Conservation (phyloP, 2,113 vertebrate species). For the Elephantulus edwardii region DNA sequence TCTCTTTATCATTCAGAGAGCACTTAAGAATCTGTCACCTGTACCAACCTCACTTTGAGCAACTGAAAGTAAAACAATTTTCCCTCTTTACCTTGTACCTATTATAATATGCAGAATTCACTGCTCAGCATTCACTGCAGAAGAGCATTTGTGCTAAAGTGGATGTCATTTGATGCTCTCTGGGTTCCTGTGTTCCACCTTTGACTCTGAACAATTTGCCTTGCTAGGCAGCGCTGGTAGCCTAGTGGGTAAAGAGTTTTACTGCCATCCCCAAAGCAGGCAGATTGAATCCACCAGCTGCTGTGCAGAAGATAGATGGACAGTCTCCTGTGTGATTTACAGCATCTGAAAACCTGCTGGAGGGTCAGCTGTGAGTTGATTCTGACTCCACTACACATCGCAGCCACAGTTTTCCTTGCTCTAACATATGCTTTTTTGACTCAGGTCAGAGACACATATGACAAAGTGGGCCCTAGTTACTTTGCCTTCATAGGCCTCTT, state of each 20-base stretch:
- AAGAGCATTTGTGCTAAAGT: background rate
- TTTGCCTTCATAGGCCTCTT: background rate
- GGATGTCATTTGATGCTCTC: background rate
- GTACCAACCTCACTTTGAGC: conserved; percentile 17
- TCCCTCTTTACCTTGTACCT: background rate
- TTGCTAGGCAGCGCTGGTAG: too few relatives aligned
- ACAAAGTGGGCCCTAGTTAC: background rate
- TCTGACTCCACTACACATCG: too few relatives aligned
- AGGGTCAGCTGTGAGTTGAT: too few relatives aligned
- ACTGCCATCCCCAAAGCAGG: too few relatives aligned
- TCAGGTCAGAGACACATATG: background rate
- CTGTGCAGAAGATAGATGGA: too few relatives aligned
- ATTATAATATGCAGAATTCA: background rate
- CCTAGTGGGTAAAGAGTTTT: too few relatives aligned
- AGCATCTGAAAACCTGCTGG: too few relatives aligned
- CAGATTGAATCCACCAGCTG: too few relatives aligned
- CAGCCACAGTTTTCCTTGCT: too few relatives aligned
- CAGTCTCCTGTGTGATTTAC: too few relatives aligned
- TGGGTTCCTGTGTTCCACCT: background rate
- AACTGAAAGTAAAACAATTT: background rate
- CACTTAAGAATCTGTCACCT: background rate
- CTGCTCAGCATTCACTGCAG: background rate
- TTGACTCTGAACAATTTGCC: background rate
- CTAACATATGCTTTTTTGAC: background rate
- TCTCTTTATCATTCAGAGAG: background rate